phyloP scores from a whole-genome alignment of 2,797 vertebrate species.

The Epinephelus awoara region DNA sequence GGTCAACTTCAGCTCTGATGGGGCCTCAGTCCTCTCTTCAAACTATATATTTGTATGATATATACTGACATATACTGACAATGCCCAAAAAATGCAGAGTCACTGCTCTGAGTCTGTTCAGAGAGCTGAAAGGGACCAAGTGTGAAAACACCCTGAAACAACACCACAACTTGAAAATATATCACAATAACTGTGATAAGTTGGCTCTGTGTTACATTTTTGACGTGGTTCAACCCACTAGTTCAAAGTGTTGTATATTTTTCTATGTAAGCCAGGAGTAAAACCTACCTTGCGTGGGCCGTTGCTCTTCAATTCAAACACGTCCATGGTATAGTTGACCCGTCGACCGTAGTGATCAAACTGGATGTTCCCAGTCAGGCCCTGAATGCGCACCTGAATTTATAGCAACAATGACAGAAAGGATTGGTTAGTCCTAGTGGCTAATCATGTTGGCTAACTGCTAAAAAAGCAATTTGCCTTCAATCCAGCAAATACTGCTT shows the following conservation, averaged over 20 bases:
- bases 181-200: not conserved
- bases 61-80: no score
- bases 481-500: no score
- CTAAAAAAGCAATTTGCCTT: no score
- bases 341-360: constrained; percentile 98
- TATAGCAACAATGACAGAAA: constrained; percentile 15
- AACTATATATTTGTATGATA: no score
- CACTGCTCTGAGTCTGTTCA: no score
- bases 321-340: constrained; percentile 98
- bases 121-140: no score
- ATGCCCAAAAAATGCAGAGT: no score
- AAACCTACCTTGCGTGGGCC: constrained; percentile 93
- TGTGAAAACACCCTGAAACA: not conserved
- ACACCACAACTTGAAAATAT: not conserved
- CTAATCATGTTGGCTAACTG: no score
- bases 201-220: not conserved
- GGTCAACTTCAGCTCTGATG: no score
- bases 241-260: not conserved
- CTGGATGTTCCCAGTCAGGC: constrained; percentile 97
- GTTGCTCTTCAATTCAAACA: constrained; percentile 96
- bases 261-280: not conserved
- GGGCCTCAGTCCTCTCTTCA: no score
- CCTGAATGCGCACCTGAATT: constrained; percentile 95
- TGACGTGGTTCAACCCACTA: not conserved
- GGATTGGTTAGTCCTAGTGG: not conserved